These are phyloP conservation scores for Nycticryphes semicollaris DNA, from an alignment of 2,113 vertebrate genomes.

Conservation along the genomic window DNA sequence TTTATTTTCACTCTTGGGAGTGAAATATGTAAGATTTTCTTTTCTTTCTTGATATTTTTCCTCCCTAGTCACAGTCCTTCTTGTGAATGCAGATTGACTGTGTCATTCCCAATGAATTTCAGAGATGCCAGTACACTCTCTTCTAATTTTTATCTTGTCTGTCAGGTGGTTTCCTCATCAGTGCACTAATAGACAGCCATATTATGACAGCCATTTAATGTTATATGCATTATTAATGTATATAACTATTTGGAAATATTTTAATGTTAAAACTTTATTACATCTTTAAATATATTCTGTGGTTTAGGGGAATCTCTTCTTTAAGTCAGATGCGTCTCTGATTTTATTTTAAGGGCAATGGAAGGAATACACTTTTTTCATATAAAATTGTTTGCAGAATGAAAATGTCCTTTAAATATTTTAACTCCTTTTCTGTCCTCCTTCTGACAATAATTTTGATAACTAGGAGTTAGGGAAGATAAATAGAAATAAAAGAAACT, in stretches of 20 bases:
- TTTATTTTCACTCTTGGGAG: not conserved
- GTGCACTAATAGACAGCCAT: not conserved
- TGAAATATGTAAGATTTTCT: not conserved
- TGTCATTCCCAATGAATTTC: constrained; percentile 24
- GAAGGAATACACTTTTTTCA: not conserved
- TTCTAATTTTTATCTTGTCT: constrained; percentile 1
- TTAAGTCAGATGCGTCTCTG: not conserved
- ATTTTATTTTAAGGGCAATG: not conserved
- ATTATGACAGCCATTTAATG: not conserved
- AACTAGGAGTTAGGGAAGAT: not conserved
- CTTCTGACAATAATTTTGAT: not conserved
- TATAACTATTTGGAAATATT: not conserved
- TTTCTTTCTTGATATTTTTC: not conserved
- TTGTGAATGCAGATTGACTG: not conserved
- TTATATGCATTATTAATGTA: not conserved
- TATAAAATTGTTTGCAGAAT: not conserved
- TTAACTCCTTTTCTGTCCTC: not conserved
- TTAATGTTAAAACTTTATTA: not conserved
- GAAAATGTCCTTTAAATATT: not conserved
- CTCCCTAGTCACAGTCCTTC: not conserved
- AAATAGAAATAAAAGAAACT: not conserved
- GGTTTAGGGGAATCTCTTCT: not conserved
- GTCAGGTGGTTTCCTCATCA: constrained; percentile 12
- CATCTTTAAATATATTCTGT: not conserved
- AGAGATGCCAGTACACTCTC: not conserved